A percentile compares a stretch with the other conserved stretches of the same genome.
These are phyloP conservation scores for Macrosiphum euphorbiae DNA, from an alignment of 2,888 invertebrate species.

Conservation along the genomic window DNA sequence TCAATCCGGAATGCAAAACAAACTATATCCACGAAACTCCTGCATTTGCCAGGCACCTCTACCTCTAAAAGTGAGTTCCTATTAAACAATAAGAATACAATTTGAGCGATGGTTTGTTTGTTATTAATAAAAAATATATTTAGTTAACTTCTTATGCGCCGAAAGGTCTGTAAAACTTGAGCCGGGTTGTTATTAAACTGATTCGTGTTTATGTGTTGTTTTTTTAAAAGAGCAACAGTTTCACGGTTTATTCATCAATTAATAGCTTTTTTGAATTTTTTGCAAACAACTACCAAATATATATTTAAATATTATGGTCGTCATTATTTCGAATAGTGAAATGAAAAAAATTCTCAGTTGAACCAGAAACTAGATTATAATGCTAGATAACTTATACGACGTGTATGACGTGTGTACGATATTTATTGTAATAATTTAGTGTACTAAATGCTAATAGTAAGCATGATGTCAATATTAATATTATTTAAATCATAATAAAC, in stretches of 20 bases:
- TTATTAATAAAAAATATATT: background rate
- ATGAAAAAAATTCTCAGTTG: background rate
- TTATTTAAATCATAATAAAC: background rate
- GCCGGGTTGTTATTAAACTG: background rate
- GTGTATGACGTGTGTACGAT: background rate
- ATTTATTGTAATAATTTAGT: background rate
- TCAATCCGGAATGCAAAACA: slow-evolving; percentile 1
- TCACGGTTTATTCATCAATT: background rate
- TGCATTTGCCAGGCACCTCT: background rate
- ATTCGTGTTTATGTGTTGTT: background rate
- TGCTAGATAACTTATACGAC: background rate
- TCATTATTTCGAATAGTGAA: background rate
- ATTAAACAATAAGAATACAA: background rate
- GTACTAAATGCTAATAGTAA: background rate
- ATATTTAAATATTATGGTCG: background rate
- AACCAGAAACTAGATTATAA: background rate
- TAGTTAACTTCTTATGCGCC: background rate
- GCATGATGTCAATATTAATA: background rate
- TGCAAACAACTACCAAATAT: background rate
- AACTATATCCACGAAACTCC: background rate
- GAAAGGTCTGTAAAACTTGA: background rate
- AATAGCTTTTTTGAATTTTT: background rate
- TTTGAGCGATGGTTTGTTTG: background rate
- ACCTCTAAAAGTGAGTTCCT: background rate
- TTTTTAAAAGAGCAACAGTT: background rate